These are phyloP conservation scores for Hirtodrosophila confusa DNA, from an alignment of 2,888 invertebrate genomes.

Conservation along the genomic window DNA sequence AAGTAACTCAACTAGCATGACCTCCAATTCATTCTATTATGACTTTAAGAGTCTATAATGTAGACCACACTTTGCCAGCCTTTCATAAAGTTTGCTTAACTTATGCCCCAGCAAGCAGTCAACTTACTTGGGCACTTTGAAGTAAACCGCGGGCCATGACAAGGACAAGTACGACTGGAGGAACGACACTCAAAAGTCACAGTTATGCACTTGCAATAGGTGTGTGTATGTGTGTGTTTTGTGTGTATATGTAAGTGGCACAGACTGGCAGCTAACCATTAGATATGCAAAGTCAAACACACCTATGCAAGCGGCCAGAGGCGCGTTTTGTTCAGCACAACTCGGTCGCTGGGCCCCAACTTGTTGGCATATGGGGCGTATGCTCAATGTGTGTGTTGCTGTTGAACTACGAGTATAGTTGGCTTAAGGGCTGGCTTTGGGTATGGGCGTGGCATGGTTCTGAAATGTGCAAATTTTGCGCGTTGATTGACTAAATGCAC, in stretches of 20 bases:
- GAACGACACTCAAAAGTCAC: slow-evolving; percentile 24
- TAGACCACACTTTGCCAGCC: slow-evolving; percentile 16
- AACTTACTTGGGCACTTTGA: slow-evolving; percentile 46
- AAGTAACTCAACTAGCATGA: slow-evolving; percentile 27
- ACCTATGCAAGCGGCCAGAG: slow-evolving; percentile 40
- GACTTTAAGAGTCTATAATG: slow-evolving; percentile 31
- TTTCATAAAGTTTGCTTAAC: slow-evolving; percentile 39
- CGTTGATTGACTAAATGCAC: slow-evolving; percentile 61
- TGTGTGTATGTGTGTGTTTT: not conserved
- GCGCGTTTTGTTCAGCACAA: slow-evolving; percentile 19
- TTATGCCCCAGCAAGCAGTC: slow-evolving; percentile 26
- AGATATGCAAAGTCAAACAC: slow-evolving; percentile 70
- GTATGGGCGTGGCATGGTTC: not conserved
- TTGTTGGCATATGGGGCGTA: slow-evolving; percentile 53
- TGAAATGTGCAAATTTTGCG: slow-evolving; percentile 44
- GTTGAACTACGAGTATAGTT: not conserved
- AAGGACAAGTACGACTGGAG: slow-evolving; percentile 36
- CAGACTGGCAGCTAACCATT: slow-evolving; percentile 45
- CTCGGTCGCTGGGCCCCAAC: slow-evolving; percentile 21
- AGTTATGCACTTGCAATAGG: slow-evolving; percentile 14
- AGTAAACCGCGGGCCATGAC: slow-evolving; percentile 28
- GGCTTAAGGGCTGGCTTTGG: not conserved
- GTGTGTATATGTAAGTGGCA: slow-evolving; percentile 16
- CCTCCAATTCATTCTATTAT: slow-evolving; percentile 27
- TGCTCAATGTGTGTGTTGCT: slow-evolving; percentile 36